Evolutionary conservation across 2,888 invertebrate genomes (phyloP).

Genomic region (Caenorhabditis zanzibari): DNA sequence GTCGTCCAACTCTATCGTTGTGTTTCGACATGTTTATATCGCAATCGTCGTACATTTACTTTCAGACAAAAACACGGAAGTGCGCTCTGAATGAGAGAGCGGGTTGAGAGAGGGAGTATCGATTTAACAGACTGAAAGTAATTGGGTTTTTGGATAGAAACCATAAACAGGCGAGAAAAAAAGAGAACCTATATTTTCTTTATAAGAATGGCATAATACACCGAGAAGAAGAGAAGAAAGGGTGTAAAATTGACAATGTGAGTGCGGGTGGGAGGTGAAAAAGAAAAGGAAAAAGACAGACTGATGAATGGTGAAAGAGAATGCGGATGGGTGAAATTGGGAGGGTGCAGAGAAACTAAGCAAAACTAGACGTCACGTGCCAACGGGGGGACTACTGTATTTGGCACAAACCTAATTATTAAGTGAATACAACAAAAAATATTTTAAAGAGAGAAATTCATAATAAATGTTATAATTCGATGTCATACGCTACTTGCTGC

Average conservation of each 20-base stretch:
- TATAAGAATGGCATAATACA: constrained; percentile 6
- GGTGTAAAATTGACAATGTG: background rate
- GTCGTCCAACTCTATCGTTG: constrained; percentile 35
- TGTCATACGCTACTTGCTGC: constrained; percentile 60
- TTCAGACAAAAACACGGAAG: background rate
- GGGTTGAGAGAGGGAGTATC: background rate
- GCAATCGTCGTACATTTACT: constrained; percentile 14
- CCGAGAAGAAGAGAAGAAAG: background rate
- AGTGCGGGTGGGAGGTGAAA: constrained; percentile 20
- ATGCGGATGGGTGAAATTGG: constrained; percentile 31
- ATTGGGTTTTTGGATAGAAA: background rate
- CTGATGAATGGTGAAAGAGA: constrained; percentile 46
- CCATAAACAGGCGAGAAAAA: background rate
- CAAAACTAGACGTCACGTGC: constrained; percentile 11
- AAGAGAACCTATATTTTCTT: background rate
- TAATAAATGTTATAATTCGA: constrained; percentile 46
- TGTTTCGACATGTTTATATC: constrained; percentile 13
- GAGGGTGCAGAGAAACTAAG: constrained; percentile 45
- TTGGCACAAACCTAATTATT: constrained; percentile 8
- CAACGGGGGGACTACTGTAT: constrained; percentile 9
- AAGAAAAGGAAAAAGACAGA: constrained; percentile 43
- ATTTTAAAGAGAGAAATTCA: background rate
- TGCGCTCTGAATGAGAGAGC: background rate
- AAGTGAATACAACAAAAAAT: background rate
- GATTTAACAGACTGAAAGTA: background rate